phyloP scores from a whole-genome alignment of 2,797 vertebrate species.

The Muscicapa striata region DNA sequence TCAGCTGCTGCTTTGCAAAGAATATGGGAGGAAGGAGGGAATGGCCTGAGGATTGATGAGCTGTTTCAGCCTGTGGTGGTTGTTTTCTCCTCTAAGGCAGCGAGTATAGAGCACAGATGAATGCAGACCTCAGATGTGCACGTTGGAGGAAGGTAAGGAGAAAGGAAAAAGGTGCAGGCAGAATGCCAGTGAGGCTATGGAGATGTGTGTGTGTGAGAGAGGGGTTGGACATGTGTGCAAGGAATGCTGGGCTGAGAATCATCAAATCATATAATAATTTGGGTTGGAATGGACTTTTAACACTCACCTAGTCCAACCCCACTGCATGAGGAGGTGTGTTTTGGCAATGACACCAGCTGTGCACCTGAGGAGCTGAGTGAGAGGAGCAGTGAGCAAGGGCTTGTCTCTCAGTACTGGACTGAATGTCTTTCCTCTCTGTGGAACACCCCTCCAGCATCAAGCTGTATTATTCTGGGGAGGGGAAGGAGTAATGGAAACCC shows the following conservation, averaged over 20 bases:
- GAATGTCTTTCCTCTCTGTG: not conserved
- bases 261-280: not conserved
- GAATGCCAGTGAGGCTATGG: not conserved
- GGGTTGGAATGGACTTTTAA: not conserved
- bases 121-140: not conserved
- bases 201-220: not conserved
- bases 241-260: not conserved
- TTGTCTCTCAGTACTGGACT: not conserved
- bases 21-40: not conserved
- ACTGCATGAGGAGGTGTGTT: not conserved
- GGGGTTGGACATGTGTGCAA: not conserved
- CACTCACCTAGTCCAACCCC: not conserved
- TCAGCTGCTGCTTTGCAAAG: not conserved
- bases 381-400: not conserved
- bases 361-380: not conserved
- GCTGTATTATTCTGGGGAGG: not conserved
- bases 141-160: accelerated
- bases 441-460: not conserved
- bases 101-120: accelerated
- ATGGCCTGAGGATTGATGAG: not conserved
- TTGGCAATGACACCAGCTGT: accelerated
- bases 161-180: not conserved
- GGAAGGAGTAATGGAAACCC: not conserved
- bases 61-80: not conserved
- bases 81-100: not conserved